phyloP scores from a whole-genome alignment of 1,140 invertebrate genomes.

The Drosophila takahashii region DNA sequence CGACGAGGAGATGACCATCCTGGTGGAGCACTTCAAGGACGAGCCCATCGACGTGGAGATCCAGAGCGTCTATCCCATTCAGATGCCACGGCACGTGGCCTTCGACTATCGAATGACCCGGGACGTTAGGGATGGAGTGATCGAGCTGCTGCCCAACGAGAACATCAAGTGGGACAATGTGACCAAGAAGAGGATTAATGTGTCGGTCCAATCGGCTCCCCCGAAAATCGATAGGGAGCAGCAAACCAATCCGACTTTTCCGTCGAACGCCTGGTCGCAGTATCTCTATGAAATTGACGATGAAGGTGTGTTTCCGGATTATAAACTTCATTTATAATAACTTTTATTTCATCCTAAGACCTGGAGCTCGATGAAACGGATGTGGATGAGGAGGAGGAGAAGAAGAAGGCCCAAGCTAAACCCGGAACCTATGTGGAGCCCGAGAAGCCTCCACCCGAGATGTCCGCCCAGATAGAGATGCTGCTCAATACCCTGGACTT shows the following conservation, averaged over 20 bases:
- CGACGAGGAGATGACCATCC: conserved; percentile 87
- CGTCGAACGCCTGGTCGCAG: conserved; percentile 89
- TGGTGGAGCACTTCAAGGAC: conserved; percentile 85
- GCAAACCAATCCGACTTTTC: conserved; percentile 88
- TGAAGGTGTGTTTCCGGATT: conserved; percentile 54
- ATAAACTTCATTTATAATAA: too few species aligned
- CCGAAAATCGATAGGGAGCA: conserved; percentile 84
- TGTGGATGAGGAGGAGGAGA: conserved; percentile 71
- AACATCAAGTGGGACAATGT: conserved; percentile 86
- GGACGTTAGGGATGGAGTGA: conserved; percentile 88
- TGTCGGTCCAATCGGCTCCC: conserved; percentile 85
- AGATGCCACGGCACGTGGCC: conserved; percentile 83
- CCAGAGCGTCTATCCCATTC: conserved; percentile 87
- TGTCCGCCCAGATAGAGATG: conserved; percentile 70
- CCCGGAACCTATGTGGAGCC: conserved; percentile 12
- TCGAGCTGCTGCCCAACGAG: conserved; percentile 87
- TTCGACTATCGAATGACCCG: conserved; percentile 85
- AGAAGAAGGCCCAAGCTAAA: conserved; percentile 15
- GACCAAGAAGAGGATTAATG: conserved; percentile 86
- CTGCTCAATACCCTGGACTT: conserved; percentile 79
- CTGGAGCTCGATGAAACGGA: conserved; percentile 68
- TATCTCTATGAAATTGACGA: conserved; percentile 85
- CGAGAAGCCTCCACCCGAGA: conserved; percentile 50
- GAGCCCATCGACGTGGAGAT: conserved; percentile 88
- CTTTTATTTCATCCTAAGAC: conserved; percentile 10